A percentile compares a stretch with the other conserved stretches of the same genome.
Evolutionary conservation across 2,113 vertebrate species (phyloP).

Genomic region (Catharus fuscescens): DNA sequence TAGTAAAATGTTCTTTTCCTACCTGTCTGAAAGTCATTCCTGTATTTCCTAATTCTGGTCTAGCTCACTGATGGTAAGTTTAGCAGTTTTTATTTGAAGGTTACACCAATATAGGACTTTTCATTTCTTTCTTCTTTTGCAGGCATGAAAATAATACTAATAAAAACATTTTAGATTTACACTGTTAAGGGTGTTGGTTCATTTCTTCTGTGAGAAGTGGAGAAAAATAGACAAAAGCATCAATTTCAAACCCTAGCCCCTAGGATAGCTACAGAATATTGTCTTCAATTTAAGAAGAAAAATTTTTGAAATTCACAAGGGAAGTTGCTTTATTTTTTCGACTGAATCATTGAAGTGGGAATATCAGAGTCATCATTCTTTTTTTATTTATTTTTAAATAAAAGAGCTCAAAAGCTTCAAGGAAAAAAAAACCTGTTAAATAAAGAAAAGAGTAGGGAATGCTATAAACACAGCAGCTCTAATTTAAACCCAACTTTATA

Average conservation of each 20-base stretch:
- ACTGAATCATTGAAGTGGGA: not conserved
- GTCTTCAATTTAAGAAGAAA: constrained; percentile 15
- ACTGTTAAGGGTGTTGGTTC: not conserved
- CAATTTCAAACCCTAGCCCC: constrained; percentile 20
- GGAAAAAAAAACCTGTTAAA: not conserved
- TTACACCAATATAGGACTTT: not conserved
- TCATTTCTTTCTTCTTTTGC: not conserved
- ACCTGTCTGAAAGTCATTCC: not conserved
- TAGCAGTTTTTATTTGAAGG: not conserved
- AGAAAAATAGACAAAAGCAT: not conserved
- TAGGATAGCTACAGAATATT: constrained; percentile 25
- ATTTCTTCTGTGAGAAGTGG: not conserved
- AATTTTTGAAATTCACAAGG: not conserved
- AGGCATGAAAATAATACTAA: not conserved
- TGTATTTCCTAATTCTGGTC: not conserved
- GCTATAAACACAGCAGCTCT: not conserved
- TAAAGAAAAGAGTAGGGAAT: not conserved
- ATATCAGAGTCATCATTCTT: not conserved
- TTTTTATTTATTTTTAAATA: not conserved
- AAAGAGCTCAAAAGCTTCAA: not conserved
- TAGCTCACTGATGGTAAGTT: not conserved
- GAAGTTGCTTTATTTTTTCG: not conserved
- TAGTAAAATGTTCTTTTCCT: not conserved
- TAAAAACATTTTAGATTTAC: not conserved
- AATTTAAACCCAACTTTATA: not conserved